phyloP scores from a whole-genome alignment of 2,113 vertebrate species.

The Vidua macroura region DNA sequence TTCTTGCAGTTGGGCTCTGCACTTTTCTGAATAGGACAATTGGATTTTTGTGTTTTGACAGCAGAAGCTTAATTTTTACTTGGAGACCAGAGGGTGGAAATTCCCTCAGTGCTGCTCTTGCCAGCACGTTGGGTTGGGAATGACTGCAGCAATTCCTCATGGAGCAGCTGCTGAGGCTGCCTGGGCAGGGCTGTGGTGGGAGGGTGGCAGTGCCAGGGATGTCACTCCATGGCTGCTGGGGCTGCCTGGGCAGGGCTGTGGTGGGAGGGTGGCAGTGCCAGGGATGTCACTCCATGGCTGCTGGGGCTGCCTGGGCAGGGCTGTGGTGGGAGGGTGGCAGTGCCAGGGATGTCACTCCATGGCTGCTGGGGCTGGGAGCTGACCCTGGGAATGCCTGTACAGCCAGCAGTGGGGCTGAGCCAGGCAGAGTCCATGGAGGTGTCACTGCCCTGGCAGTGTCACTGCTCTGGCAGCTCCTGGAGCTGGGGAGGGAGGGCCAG shows the following conservation, averaged over 20 bases:
- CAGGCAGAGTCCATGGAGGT: accelerated
- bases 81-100: not conserved
- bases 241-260: not conserved
- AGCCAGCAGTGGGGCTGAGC: not conserved
- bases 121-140: not conserved
- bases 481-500: not conserved
- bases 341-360: not conserved
- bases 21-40: not conserved
- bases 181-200: not conserved
- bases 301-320: not conserved
- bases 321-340: not conserved
- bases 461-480: not conserved
- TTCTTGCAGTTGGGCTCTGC: not conserved
- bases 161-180: not conserved
- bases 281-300: not conserved
- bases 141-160: not conserved
- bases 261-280: too few relatives aligned
- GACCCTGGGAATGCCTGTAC: accelerated
- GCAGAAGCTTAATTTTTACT: not conserved
- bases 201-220: not conserved
- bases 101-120: not conserved
- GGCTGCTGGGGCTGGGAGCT: not conserved
- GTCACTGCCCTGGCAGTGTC: not conserved
- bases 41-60: not conserved
- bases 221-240: not conserved